A percentile compares a stretch with the other conserved stretches of the same genome.
phyloP scores from a whole-genome alignment of 2,888 invertebrate genomes.

The Leucophenga montana region DNA sequence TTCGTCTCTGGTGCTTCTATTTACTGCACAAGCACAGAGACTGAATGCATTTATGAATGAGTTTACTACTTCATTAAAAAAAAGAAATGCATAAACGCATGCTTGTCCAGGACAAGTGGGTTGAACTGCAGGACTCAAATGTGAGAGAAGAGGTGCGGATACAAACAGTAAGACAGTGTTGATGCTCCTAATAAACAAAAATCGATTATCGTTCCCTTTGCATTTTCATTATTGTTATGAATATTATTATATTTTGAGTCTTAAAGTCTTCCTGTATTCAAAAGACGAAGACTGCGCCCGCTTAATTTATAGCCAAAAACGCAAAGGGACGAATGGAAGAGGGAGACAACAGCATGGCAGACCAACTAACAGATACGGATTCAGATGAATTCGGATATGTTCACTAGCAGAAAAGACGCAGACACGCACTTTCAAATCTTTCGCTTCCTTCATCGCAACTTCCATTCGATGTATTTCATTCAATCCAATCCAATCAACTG shows the following conservation, averaged over 20 bases:
- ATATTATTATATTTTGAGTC: conserved; percentile 65
- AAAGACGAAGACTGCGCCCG: conserved; percentile 44
- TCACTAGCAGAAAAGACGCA: conserved; percentile 32
- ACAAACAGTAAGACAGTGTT: no score
- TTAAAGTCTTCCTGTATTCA: conserved; percentile 51
- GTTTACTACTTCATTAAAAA: conserved; percentile 74
- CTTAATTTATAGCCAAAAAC: conserved; percentile 67
- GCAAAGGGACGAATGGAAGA: conserved; percentile 29
- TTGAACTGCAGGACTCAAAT: conserved; percentile 39
- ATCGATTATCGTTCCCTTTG: conserved; percentile 71
- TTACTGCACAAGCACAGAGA: conserved; percentile 40
- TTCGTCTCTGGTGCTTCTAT: conserved; percentile 19
- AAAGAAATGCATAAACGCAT: conserved; percentile 35
- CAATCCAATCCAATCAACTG: neutral
- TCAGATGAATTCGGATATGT: conserved; percentile 34
- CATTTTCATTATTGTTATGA: conserved; percentile 64
- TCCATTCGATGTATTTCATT: conserved; percentile 36
- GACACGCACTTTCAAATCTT: conserved; percentile 35
- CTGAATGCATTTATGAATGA: conserved; percentile 72
- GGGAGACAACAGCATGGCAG: conserved; percentile 29
- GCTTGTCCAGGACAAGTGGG: conserved; percentile 27
- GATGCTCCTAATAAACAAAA: conserved; percentile 69
- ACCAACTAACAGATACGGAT: conserved; percentile 43
- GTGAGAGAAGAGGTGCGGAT: conserved; percentile 44
- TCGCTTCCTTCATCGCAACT: conserved; percentile 28